Evolutionary conservation across 2,888 invertebrate genomes (phyloP).

Genomic region (Taphrorychus bicolor): DNA sequence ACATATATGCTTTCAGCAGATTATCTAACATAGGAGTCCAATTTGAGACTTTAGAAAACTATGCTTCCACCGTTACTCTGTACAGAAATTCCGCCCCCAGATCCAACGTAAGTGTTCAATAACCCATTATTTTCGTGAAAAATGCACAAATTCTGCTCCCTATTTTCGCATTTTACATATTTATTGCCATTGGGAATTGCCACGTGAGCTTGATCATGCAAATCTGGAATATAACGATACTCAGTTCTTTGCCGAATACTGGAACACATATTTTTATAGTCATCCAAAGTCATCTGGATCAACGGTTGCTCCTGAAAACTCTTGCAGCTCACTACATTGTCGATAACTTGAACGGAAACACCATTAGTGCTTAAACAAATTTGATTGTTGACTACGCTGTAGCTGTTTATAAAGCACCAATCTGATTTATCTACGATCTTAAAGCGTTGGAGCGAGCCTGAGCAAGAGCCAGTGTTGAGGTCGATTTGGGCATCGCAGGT

Average conservation of each 20-base stretch:
- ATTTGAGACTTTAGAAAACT: neutral
- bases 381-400: slow-evolving; percentile 33
- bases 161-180: slow-evolving; percentile 41
- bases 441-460: slow-evolving; percentile 31
- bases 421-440: slow-evolving; percentile 26
- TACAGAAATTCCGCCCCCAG: neutral
- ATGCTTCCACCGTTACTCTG: neutral
- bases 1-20: no score
- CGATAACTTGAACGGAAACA: slow-evolving; percentile 10
- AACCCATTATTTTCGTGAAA: slow-evolving; percentile 26
- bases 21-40: no score
- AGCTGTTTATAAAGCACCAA: slow-evolving; percentile 36
- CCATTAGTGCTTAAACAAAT: slow-evolving; percentile 31
- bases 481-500: slow-evolving; percentile 30
- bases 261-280: slow-evolving; percentile 39
- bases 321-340: slow-evolving; percentile 31
- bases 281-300: slow-evolving; percentile 17
- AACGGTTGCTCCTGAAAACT: neutral
- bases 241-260: slow-evolving; percentile 14
- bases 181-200: slow-evolving; percentile 41
- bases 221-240: slow-evolving; percentile 41
- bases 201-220: slow-evolving; percentile 30
- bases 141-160: slow-evolving; percentile 31
- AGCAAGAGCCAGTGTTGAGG: slow-evolving; percentile 32
- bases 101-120: neutral